Evolutionary conservation across 2,797 vertebrate species (phyloP).

Genomic region (Podargus strigoides): DNA sequence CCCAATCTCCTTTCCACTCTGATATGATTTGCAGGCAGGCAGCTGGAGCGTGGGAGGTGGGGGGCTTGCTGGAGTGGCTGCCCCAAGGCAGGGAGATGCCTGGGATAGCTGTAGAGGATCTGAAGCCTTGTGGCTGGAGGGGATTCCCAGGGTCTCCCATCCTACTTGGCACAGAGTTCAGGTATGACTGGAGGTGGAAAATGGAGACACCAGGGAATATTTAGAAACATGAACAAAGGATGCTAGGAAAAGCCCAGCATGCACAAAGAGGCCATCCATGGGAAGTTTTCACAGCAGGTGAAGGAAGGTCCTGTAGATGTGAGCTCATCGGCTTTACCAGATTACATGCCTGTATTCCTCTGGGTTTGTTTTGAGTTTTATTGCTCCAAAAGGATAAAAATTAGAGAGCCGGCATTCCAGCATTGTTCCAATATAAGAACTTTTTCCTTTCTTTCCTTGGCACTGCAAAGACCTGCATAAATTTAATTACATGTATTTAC

Average conservation of each 20-base stretch:
- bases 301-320: neutral
- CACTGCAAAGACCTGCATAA: neutral
- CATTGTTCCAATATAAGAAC: neutral
- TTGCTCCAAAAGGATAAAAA: neutral
- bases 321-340: neutral
- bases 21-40: neutral
- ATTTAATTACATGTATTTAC: slow-evolving; percentile 22
- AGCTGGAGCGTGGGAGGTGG: accelerated
- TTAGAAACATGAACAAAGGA: neutral
- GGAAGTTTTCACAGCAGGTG: neutral
- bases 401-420: neutral
- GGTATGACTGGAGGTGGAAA: accelerated
- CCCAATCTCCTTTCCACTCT: neutral
- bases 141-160: neutral
- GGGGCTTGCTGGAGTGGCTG: accelerated
- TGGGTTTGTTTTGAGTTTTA: neutral
- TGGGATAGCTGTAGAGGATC: neutral
- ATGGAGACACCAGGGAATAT: neutral
- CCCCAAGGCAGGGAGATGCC: neutral
- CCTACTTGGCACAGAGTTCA: neutral
- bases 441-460: neutral
- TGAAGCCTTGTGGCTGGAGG: neutral
- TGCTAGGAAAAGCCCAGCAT: neutral
- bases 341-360: neutral
- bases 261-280: accelerated